Evolutionary conservation across 2,888 invertebrate species (phyloP).

Genomic region (Cistogaster globosa): DNA sequence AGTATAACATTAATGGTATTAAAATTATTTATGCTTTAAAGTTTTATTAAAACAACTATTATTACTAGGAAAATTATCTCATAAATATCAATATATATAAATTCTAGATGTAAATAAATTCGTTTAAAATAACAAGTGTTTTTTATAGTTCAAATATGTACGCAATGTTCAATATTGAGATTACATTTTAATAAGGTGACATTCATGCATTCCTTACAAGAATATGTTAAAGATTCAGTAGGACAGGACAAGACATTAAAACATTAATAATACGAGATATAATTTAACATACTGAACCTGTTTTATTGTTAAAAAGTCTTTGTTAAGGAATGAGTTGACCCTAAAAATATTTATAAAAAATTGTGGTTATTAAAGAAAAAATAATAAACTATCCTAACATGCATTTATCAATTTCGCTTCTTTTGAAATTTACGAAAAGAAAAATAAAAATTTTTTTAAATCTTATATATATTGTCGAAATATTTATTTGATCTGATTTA

Average conservation of each 20-base stretch:
- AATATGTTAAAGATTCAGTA: slow-evolving; percentile 15
- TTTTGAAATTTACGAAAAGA: not conserved
- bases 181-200: slow-evolving; percentile 27
- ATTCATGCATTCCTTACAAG: slow-evolving; percentile 13
- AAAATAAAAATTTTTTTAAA: too few species aligned
- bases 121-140: slow-evolving; percentile 20
- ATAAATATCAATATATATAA: not conserved
- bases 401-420: not conserved
- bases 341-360: not conserved
- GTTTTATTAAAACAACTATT: not conserved
- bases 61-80: slow-evolving; percentile 26
- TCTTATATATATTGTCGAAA: too few species aligned
- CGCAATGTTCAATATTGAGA: not conserved
- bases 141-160: not conserved
- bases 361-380: not conserved
- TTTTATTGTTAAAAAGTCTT: too few species aligned
- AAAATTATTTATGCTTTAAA: not conserved
- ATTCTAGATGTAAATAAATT: slow-evolving; percentile 21
- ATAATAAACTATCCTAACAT: not conserved
- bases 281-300: too few species aligned
- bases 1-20: slow-evolving; percentile 1
- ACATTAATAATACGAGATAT: slow-evolving; percentile 23
- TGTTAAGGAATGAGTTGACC: slow-evolving; percentile 27
- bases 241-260: slow-evolving; percentile 28
- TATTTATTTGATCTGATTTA: too few species aligned